These are phyloP conservation scores for Brachionus plicatilis DNA, from an alignment of 1,140 invertebrate species.

Conservation along the genomic window DNA sequence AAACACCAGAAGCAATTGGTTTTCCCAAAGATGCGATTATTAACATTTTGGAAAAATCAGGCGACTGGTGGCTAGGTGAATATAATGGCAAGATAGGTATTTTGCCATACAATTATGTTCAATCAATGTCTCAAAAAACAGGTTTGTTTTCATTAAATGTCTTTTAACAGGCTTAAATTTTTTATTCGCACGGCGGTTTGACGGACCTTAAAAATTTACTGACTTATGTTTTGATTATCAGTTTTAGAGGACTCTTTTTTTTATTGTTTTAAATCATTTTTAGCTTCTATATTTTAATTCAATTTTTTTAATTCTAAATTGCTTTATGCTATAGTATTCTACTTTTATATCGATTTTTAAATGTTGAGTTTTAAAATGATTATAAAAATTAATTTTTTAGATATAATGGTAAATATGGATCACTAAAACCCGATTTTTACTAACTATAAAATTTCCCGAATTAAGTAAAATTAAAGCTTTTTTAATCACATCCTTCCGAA, in stretches of 20 bases:
- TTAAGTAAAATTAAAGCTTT: not conserved
- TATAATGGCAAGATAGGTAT: slow-evolving; percentile 64
- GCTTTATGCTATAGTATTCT: not conserved
- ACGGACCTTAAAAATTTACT: not conserved
- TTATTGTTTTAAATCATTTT: not conserved
- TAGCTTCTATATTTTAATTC: not conserved
- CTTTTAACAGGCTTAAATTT: slow-evolving; percentile 17
- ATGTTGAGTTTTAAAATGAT: not conserved
- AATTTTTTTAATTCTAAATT: not conserved
- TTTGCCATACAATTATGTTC: slow-evolving; percentile 57
- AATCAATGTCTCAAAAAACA: slow-evolving; percentile 41
- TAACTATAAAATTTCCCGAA: too few species aligned
- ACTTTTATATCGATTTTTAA: not conserved
- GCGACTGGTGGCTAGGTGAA: slow-evolving; percentile 94
- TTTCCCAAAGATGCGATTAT: slow-evolving; percentile 91
- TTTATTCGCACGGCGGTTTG: not conserved
- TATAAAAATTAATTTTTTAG: too few species aligned
- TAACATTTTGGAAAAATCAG: slow-evolving; percentile 79
- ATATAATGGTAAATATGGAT: too few species aligned
- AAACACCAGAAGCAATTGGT: slow-evolving; percentile 85
- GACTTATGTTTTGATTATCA: not conserved
- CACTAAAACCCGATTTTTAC: too few species aligned
- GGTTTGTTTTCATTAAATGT: not conserved
- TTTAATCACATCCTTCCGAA: not conserved
- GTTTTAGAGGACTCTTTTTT: not conserved